phyloP scores from a whole-genome alignment of 2,797 vertebrate species.

The Chaenodraco wilsoni region DNA sequence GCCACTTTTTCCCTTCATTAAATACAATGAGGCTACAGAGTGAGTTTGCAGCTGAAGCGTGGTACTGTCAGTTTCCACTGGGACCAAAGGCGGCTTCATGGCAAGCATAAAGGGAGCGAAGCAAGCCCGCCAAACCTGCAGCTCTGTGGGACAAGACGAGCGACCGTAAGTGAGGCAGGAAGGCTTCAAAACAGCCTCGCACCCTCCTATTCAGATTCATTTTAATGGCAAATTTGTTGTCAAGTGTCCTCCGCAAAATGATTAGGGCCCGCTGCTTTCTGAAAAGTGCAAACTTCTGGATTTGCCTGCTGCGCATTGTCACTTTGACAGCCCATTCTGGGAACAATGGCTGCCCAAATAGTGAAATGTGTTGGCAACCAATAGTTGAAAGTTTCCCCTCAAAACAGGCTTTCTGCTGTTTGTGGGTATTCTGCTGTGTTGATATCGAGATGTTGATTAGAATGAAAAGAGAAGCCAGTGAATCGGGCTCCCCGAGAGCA shows the following conservation, averaged over 20 bases:
- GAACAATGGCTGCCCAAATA: slow-evolving; percentile 85
- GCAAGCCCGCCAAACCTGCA: slow-evolving; percentile 71
- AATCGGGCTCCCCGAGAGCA: slow-evolving; percentile 71
- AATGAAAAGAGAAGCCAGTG: slow-evolving; percentile 79
- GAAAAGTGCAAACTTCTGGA: slow-evolving; percentile 84
- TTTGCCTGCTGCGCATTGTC: slow-evolving; percentile 81
- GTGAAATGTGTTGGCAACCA: slow-evolving; percentile 84
- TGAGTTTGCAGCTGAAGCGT: slow-evolving; percentile 76
- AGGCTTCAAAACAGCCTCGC: slow-evolving; percentile 71
- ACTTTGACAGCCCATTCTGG: slow-evolving; percentile 83
- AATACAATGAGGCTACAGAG: slow-evolving; percentile 85
- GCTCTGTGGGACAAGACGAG: slow-evolving; percentile 75
- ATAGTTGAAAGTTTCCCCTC: slow-evolving; percentile 79
- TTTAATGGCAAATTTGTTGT: slow-evolving; percentile 89
- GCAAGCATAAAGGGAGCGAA: slow-evolving; percentile 70
- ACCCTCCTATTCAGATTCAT: slow-evolving; percentile 79
- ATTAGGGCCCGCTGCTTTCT: slow-evolving; percentile 85
- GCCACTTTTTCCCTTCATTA: slow-evolving; percentile 87
- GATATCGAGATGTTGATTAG: slow-evolving; percentile 87
- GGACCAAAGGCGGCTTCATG: slow-evolving; percentile 82
- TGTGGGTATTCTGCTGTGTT: slow-evolving; percentile 81
- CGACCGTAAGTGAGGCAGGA: slow-evolving; percentile 70
- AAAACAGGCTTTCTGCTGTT: slow-evolving; percentile 80
- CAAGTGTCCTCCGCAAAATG: slow-evolving; percentile 82
- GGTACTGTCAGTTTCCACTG: slow-evolving; percentile 81